Evolutionary conservation across 2,797 vertebrate genomes (phyloP), one percentile per base, ranked within the genome.

Genomic region (Liasis olivaceus): DNA sequence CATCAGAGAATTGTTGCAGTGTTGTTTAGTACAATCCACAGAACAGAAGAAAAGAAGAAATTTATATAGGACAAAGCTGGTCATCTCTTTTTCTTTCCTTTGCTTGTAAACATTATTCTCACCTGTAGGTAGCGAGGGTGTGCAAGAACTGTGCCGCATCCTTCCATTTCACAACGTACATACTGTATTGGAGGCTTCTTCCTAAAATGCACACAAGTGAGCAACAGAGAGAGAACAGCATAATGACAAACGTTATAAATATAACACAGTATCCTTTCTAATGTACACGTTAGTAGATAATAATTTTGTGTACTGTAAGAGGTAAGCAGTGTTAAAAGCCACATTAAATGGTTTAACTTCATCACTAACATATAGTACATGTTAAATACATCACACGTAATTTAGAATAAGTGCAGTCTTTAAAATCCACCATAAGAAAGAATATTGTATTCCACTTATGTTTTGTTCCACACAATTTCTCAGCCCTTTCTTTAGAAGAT

Each of bases 171-270:
- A 93, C 99, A 99, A 95, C 99, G 99, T 15, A 99, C 99, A 2
- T 99, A 99, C 94, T 99, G 99, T 93, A 99, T 99, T 0, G 99
- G 99, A 7, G 99, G 99, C 97, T 99, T 99, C 98, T 99, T 99
- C 96, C 99, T 99, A 97, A 94, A 77, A 42, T 62, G 56, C 66
- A 77, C 4, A 90, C 26, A 89, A 17, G 92, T 91, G 85, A 64
- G 90, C 0, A 0, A 85, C 11, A 2, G 62, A 4, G 86, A 5
- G 89, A 72, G n/a, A 28, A 95, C 72, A 94, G 63, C n/a, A 72
- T 84, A 85, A 2, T 84, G 11, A 26, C 58, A 62, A 90, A 63
- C 28, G 9, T 62, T 26, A n/a, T 51, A 56, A 59, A 69, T 62
- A 24, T 24, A 81, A 31, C 22, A 42, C 15, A 84, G 7, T 58